Percentiles rank a stretch among this genome's conserved stretches.
These are phyloP conservation scores for Fregata magnificens DNA, from an alignment of 2,113 vertebrate species.

Conservation along the genomic window DNA sequence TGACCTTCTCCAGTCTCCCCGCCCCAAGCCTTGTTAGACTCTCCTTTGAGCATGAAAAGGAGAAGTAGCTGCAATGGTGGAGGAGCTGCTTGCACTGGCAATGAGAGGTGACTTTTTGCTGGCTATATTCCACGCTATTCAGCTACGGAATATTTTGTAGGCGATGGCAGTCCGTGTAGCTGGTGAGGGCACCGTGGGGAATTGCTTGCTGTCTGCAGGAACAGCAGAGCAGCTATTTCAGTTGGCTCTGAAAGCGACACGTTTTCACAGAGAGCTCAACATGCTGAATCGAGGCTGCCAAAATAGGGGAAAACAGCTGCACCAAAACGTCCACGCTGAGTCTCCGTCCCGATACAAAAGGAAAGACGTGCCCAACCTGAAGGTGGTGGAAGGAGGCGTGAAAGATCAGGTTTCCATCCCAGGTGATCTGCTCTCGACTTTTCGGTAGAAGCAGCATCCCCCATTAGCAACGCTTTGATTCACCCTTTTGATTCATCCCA, in stretches of 20 bases:
- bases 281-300: background rate
- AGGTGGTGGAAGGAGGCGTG: background rate
- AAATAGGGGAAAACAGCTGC: background rate
- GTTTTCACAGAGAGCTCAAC: background rate
- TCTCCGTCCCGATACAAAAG: background rate
- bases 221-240: rapidly evolving
- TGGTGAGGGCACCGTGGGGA: rapidly evolving
- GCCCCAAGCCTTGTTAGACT: background rate
- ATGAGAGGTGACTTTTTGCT: background rate
- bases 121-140: background rate
- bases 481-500: background rate
- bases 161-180: background rate
- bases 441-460: background rate
- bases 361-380: rapidly evolving
- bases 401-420: background rate
- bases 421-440: background rate
- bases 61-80: background rate
- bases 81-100: background rate
- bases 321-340: rapidly evolving
- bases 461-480: rapidly evolving
- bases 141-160: rapidly evolving
- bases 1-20: background rate
- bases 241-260: background rate
- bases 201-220: background rate
- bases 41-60: background rate